A percentile compares a stretch with the other conserved stretches of the same genome.
Conservation (phyloP, 2,888 invertebrate species). For the Asteroscopus sphinx region DNA sequence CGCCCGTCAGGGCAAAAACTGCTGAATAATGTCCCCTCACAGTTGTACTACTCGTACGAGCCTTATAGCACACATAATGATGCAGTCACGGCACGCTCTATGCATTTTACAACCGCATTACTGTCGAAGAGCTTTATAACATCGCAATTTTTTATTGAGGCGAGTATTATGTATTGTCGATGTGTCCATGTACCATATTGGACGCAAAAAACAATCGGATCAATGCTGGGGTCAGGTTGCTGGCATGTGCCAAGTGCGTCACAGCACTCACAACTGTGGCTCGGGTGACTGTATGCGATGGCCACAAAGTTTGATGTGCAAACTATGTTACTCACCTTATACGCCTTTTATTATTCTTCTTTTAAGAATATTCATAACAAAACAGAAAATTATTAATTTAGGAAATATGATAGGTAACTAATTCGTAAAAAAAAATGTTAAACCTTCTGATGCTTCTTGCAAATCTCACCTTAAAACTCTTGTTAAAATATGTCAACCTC, state of each 20-base stretch:
- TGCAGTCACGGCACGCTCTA: conserved; percentile 76
- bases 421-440: no score
- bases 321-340: conserved; percentile 35
- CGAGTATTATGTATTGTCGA: conserved; percentile 29
- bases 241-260: conserved; percentile 84
- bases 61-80: conserved; percentile 79
- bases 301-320: conserved; percentile 17
- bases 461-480: no score
- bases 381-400: no score
- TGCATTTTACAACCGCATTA: conserved; percentile 73
- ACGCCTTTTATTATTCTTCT: conserved; percentile 21
- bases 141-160: conserved; percentile 50
- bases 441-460: no score
- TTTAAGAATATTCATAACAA: conserved; percentile 15
- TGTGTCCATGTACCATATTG: conserved; percentile 39
- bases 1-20: conserved; percentile 80
- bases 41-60: conserved; percentile 71
- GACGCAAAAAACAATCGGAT: conserved; percentile 54
- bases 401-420: no score
- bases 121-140: conserved; percentile 53
- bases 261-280: conserved; percentile 73
- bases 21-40: conserved; percentile 83
- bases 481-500: no score
- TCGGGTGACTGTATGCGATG: conserved; percentile 69
- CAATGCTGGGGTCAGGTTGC: conserved; percentile 68